Base-by-base conservation (phyloP, 2,888 invertebrate genomes). In the Scotopteryx bipunctaria region DNA sequence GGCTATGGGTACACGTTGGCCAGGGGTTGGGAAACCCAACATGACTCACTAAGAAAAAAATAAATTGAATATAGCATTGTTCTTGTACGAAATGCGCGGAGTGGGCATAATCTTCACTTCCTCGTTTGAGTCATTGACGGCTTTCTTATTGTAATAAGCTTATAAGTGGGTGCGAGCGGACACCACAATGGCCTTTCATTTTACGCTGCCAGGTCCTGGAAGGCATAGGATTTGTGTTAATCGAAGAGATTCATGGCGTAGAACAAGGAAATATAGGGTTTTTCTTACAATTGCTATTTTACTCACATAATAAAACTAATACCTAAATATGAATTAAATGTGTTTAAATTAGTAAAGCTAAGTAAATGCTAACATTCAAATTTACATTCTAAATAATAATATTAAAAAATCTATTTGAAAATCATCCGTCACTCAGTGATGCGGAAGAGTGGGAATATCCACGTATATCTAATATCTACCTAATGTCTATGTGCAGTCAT, bases 71-170 rank as follows among this genome's bases (percentile, higher is more conserved):
- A 55, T 46, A 49, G 43, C 53, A 58, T 62, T 62, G 57, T 57
- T 55, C 54, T 54, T 55, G 35, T 32, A 14, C 36, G 42, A 43
- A 49, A 38, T 45, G 45, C 32, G 38, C 16, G 6, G 23, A 17
- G 40, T 40, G 41, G 25, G 46, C 48, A 45, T 54, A 48, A 54
- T 54, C 48, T 44, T 21, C 53, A 56, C 72, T 75, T 75, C 71
- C 76, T 68, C 63, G 71, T 70, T 69, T 70, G 72, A 78, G 62
- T 75, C 71, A 76, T 69, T 69, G 69, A 65, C 64, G 54, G 66
- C 65, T 73, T 71, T 75, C 77, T 67, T 72, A 76, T 74, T 71
- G 58, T 71, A 75, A 74, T 74, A 64, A 70, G 70, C 60, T 64
- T 62, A 57, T 65, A 59, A 66, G 65, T 66, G 63, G 65, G 59